Evolutionary conservation across 2,888 invertebrate species (phyloP).

Genomic region (Erebia palarica): DNA sequence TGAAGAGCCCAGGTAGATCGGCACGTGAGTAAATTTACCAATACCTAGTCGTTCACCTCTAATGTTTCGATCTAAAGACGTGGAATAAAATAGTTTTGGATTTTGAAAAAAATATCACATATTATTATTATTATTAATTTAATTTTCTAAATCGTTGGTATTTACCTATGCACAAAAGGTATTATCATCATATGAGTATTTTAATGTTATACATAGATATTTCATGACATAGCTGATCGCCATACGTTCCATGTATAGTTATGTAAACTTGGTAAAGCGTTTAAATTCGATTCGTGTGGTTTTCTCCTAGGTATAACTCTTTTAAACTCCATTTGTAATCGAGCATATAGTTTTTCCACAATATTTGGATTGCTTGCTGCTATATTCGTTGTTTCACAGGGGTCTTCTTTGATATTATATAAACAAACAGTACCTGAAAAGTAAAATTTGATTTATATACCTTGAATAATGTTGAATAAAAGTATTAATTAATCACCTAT

Average conservation of each 20-base stretch:
- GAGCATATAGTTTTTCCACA: conserved; percentile 47
- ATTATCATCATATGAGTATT: too few species aligned
- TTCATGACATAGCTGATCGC: conserved; percentile 34
- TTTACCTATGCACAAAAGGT: too few species aligned
- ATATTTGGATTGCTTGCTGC: conserved; percentile 53
- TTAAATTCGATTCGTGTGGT: conserved; percentile 56
- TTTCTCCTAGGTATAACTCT: conserved; percentile 54
- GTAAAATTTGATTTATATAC: conserved; percentile 6
- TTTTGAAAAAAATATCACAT: too few species aligned
- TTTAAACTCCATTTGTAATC: conserved; percentile 51
- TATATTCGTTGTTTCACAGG: conserved; percentile 64
- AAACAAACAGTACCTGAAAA: conserved; percentile 61
- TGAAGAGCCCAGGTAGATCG: too few species aligned
- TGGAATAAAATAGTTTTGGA: too few species aligned
- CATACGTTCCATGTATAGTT: conserved; percentile 67
- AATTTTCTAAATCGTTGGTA: too few species aligned
- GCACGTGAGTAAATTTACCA: too few species aligned
- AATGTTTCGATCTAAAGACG: too few species aligned
- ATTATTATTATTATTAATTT: too few species aligned
- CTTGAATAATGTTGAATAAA: not conserved
- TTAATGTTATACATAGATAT: not conserved
- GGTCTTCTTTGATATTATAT: conserved; percentile 65
- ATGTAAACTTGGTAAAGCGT: conserved; percentile 55
- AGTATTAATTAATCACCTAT: not conserved
- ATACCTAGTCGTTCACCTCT: too few species aligned